Evolutionary conservation across 2,797 vertebrate genomes (phyloP).

Genomic region (Microcaecilia unicolor): DNA sequence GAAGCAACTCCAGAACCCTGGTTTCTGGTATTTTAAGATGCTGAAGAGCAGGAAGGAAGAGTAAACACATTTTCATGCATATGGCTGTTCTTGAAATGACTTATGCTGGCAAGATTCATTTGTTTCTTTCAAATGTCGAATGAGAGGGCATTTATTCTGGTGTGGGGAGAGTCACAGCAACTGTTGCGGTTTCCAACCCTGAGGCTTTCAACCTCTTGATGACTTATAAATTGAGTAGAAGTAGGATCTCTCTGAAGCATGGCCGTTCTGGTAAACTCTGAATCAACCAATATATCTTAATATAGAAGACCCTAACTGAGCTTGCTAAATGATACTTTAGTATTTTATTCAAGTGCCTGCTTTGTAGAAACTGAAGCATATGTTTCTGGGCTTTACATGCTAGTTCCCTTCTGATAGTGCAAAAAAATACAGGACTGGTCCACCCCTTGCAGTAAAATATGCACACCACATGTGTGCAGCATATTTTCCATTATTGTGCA

Average conservation of each 20-base stretch:
- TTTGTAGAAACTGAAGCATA: no score
- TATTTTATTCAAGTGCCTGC: no score
- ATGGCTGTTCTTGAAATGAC: conserved; percentile 26
- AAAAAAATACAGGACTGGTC: no score
- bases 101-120: conserved; percentile 21
- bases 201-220: conserved; percentile 15
- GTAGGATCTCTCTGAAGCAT: background rate
- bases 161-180: background rate
- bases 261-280: no score
- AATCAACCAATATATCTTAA: no score
- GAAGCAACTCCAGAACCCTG: conserved; percentile 13
- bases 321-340: no score
- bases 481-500: no score
- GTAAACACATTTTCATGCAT: conserved; percentile 22
- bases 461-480: no score
- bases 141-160: background rate
- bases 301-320: no score
- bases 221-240: background rate
- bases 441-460: no score
- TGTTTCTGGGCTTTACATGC: no score
- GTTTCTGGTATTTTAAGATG: conserved; percentile 16
- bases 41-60: conserved; percentile 15
- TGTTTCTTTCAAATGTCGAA: conserved; percentile 16
- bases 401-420: no score
- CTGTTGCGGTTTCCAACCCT: conserved; percentile 6